Evolutionary conservation across 2,888 invertebrate genomes (phyloP).

Genomic region (Eupelmus urozonus): DNA sequence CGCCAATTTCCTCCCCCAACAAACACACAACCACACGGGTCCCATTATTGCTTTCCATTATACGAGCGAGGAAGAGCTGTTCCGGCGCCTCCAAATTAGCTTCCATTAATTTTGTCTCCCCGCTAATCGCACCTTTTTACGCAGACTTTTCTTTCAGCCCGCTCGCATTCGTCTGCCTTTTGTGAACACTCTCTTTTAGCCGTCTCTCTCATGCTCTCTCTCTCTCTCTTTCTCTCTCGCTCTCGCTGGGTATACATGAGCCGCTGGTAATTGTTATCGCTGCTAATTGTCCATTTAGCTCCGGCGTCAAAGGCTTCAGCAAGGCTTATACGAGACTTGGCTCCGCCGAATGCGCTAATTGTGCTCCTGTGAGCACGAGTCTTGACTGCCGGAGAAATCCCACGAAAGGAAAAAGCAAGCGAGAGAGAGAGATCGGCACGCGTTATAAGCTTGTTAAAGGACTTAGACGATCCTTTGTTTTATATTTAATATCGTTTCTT

Average conservation of each 20-base stretch:
- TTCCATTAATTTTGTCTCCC: conserved; percentile 16
- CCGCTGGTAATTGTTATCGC: conserved; percentile 29
- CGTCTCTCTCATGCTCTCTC: background rate
- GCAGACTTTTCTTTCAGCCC: background rate
- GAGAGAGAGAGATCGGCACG: background rate
- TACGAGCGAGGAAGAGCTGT: too few species aligned
- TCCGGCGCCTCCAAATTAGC: conserved; percentile 8
- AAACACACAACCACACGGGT: too few species aligned
- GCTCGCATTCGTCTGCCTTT: too few species aligned
- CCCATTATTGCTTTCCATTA: too few species aligned
- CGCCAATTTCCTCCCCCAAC: background rate
- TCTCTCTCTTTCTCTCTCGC: background rate
- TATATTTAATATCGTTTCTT: too few species aligned
- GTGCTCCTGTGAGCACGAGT: background rate
- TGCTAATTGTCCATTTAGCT: conserved; percentile 39
- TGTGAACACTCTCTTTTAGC: background rate
- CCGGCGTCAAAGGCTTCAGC: background rate
- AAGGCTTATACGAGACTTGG: conserved; percentile 14
- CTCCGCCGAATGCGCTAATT: conserved; percentile 22
- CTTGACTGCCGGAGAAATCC: background rate
- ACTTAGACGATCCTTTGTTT: too few species aligned
- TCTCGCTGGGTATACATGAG: background rate
- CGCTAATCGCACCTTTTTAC: conserved; percentile 1
- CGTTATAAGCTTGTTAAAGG: too few species aligned
- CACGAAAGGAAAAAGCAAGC: too few species aligned